phyloP scores from a whole-genome alignment of 2,113 vertebrate species.

The zebrafish (Danio rerio) region DNA sequence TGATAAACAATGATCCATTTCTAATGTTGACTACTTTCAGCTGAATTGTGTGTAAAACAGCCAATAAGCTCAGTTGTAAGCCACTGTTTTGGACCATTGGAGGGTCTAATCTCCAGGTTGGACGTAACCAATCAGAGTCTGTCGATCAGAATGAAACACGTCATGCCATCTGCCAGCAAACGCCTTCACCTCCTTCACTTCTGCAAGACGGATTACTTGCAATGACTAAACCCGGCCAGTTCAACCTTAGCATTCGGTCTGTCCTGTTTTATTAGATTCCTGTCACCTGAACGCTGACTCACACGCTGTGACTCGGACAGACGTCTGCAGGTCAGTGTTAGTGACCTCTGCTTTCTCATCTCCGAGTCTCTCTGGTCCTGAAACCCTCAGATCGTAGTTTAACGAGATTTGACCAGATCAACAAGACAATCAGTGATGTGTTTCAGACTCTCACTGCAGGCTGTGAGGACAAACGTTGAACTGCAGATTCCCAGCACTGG shows the following conservation, averaged over 20 bases:
- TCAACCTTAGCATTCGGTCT: slow-evolving; percentile 66
- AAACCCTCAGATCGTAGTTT: slow-evolving; percentile 46
- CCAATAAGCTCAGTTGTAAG: not conserved
- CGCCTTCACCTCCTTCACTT: slow-evolving; percentile 57
- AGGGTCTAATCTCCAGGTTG: not conserved
- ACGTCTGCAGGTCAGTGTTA: slow-evolving; percentile 54
- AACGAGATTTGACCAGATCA: slow-evolving; percentile 49
- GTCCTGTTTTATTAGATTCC: slow-evolving; percentile 70
- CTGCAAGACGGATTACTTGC: slow-evolving; percentile 31
- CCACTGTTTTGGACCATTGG: not conserved
- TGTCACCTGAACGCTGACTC: slow-evolving; percentile 71
- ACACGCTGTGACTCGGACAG: slow-evolving; percentile 46
- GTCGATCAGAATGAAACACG: slow-evolving; percentile 52
- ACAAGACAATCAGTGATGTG: slow-evolving; percentile 48
- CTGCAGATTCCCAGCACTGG: slow-evolving; percentile 49
- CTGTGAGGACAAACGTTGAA: slow-evolving; percentile 37
- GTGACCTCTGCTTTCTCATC: slow-evolving; percentile 47
- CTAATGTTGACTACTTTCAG: not conserved
- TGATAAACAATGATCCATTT: too few species aligned
- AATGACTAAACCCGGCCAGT: slow-evolving; percentile 70
- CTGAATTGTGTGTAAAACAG: not conserved
- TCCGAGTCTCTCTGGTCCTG: slow-evolving; percentile 44
- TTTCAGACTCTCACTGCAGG: not conserved
- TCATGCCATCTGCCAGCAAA: slow-evolving; percentile 74
- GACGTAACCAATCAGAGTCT: slow-evolving; percentile 12